Evolutionary conservation across 2,113 vertebrate species (phyloP).

Genomic region (Phaethornis superciliosus): DNA sequence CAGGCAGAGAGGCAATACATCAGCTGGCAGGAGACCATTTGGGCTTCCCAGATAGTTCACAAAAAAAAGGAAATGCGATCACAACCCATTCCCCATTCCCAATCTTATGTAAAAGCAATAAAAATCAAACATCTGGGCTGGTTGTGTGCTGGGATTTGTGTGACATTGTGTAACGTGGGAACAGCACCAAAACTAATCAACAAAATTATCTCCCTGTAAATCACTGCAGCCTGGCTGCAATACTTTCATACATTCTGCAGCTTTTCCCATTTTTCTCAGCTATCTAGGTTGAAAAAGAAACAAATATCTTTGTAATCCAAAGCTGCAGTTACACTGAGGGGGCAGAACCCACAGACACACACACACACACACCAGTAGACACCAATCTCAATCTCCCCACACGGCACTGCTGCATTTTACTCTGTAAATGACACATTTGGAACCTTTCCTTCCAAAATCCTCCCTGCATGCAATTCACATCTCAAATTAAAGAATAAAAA

Average conservation of each 20-base stretch:
- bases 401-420: accelerated
- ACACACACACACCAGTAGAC: background rate
- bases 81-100: background rate
- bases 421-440: background rate
- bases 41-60: background rate
- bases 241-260: background rate
- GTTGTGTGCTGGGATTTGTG: background rate
- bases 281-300: background rate
- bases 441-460: background rate
- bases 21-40: background rate
- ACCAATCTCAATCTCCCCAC: background rate
- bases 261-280: background rate
- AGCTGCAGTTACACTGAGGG: accelerated
- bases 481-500: background rate
- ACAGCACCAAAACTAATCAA: background rate
- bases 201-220: constrained; percentile 1
- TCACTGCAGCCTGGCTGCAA: background rate
- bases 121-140: background rate
- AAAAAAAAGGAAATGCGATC: background rate
- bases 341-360: background rate
- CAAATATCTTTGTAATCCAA: background rate
- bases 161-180: background rate
- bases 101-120: background rate
- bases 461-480: background rate
- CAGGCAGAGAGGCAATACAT: background rate